Conservation (phyloP, 1,140 invertebrate species). For the Hermetia illucens region DNA sequence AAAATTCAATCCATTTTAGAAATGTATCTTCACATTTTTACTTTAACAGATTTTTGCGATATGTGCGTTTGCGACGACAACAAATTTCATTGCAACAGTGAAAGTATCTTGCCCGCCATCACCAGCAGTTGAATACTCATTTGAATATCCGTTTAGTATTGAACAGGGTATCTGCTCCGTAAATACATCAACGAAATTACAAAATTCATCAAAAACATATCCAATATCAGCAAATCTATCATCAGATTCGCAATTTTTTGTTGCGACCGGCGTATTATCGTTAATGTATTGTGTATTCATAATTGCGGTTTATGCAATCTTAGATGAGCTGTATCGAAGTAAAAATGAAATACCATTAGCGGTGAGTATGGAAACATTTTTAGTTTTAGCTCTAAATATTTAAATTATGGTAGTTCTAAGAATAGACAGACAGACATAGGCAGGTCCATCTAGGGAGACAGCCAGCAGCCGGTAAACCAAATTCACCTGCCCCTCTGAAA, state of each 20-base stretch:
- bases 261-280: conserved; percentile 50
- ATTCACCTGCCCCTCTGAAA: too few species aligned
- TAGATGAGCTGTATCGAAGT: conserved; percentile 41
- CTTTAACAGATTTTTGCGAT: conserved; percentile 39
- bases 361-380: conserved; percentile 20
- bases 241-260: conserved; percentile 50
- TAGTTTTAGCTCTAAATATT: conserved; percentile 2
- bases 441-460: too few species aligned
- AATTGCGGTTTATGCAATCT: conserved; percentile 43
- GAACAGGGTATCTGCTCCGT: background rate
- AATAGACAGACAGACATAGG: too few species aligned
- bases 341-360: conserved; percentile 34
- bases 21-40: too few species aligned
- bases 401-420: too few species aligned
- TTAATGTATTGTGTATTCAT: conserved; percentile 45
- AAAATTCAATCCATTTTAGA: too few species aligned
- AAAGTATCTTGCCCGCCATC: conserved; percentile 5
- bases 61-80: conserved; percentile 41
- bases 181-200: conserved; percentile 3
- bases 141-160: conserved; percentile 22
- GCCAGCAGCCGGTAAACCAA: too few species aligned
- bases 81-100: conserved; percentile 29
- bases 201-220: conserved; percentile 6
- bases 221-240: conserved; percentile 34
- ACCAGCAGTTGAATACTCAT: conserved; percentile 7